Evolutionary conservation across 2,888 invertebrate species (phyloP).

Genomic region (Endotricha flammealis): DNA sequence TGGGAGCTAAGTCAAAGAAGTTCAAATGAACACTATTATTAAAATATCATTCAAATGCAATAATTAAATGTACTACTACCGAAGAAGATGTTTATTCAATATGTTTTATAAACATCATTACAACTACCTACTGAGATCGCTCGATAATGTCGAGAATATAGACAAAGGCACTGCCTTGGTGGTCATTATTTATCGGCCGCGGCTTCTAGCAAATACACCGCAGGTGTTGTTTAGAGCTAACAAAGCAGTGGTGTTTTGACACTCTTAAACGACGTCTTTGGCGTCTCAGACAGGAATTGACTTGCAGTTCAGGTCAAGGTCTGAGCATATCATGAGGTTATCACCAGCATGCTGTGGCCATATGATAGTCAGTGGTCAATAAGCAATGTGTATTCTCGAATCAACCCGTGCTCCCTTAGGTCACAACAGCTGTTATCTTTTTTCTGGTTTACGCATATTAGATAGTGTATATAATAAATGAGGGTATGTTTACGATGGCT

Average conservation of each 20-base stretch:
- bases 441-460: conserved; percentile 58
- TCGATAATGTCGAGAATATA: conserved; percentile 48
- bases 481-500: conserved; percentile 60
- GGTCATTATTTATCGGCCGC: conserved; percentile 26
- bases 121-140: conserved; percentile 23
- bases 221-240: conserved; percentile 1
- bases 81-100: conserved; percentile 39
- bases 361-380: conserved; percentile 57
- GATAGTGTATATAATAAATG: conserved; percentile 73
- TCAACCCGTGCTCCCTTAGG: conserved; percentile 57
- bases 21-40: too few species aligned
- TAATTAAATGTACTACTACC: too few species aligned
- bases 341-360: conserved; percentile 56
- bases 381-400: conserved; percentile 54
- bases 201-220: conserved; percentile 13
- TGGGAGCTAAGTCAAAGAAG: too few species aligned
- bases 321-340: conserved; percentile 49
- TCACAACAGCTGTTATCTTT: conserved; percentile 51
- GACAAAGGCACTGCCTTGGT: conserved; percentile 28
- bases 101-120: conserved; percentile 63
- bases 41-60: too few species aligned
- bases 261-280: not conserved
- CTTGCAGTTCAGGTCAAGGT: conserved; percentile 48
- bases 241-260: not conserved
- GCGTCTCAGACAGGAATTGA: conserved; percentile 35